Percentiles rank a stretch among this genome's conserved stretches.
Conservation (phyloP, 2,113 vertebrate genomes). For the Pseudopodoces humilis region DNA sequence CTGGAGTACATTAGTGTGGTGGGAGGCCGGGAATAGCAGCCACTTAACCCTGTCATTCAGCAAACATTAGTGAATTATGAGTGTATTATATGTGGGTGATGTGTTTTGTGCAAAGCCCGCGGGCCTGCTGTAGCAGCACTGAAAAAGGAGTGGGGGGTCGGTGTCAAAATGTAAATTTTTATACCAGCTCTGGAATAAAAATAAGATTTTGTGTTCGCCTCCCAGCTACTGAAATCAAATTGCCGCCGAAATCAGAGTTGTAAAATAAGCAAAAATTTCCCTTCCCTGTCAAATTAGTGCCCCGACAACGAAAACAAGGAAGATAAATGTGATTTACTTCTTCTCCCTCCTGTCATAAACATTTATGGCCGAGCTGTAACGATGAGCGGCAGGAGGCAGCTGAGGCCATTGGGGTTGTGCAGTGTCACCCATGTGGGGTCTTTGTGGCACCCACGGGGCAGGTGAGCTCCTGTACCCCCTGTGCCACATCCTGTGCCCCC, state of each 20-base stretch:
- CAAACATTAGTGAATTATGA: slow-evolving; percentile 71
- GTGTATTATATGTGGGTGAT: slow-evolving; percentile 38
- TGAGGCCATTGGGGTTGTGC: neutral
- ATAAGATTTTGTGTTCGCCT: slow-evolving; percentile 41
- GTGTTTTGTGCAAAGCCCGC: slow-evolving; percentile 8
- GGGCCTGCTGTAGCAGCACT: neutral
- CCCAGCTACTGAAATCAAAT: slow-evolving; percentile 54
- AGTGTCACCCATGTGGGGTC: neutral
- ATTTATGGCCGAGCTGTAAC: neutral
- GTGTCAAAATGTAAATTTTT: slow-evolving; percentile 57
- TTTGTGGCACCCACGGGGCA: neutral
- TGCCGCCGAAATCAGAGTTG: slow-evolving; percentile 23
- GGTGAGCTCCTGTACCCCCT: neutral
- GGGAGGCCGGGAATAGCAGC: slow-evolving; percentile 65
- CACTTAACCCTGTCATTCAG: slow-evolving; percentile 73
- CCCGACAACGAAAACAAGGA: slow-evolving; percentile 58
- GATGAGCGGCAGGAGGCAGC: neutral
- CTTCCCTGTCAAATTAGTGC: slow-evolving; percentile 67
- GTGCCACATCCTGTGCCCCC: neutral
- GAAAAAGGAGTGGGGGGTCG: neutral
- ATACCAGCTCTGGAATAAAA: slow-evolving; percentile 23
- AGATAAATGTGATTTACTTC: slow-evolving; percentile 57
- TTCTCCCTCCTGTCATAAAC: slow-evolving; percentile 36
- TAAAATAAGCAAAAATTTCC: slow-evolving; percentile 61
- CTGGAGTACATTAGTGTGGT: slow-evolving; percentile 66